Conservation (phyloP, 2,888 invertebrate genomes). For the Emmelina monodactyla region DNA sequence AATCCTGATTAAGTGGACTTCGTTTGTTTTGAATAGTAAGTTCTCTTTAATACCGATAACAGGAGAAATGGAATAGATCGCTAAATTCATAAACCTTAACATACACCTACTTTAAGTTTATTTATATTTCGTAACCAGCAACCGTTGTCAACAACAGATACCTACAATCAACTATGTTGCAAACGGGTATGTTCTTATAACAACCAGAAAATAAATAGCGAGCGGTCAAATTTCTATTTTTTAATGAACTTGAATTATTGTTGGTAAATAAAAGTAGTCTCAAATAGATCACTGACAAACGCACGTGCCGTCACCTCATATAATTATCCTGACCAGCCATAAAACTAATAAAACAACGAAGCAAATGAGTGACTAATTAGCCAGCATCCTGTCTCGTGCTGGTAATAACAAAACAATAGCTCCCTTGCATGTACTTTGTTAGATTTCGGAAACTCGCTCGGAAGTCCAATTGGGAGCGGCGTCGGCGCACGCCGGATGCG, state of each 20-base stretch:
- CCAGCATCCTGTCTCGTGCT: conserved; percentile 62
- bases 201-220: too few species aligned
- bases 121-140: too few species aligned
- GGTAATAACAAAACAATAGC: conserved; percentile 62
- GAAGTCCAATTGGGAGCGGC: conserved; percentile 64
- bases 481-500: conserved; percentile 49
- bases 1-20: conserved; percentile 27
- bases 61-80: background rate
- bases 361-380: conserved; percentile 56
- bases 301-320: background rate
- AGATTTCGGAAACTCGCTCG: conserved; percentile 60
- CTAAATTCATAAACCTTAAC: too few species aligned
- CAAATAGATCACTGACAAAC: background rate
- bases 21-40: too few species aligned
- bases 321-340: conserved; percentile 5
- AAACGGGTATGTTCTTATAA: too few species aligned
- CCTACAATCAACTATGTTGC: too few species aligned
- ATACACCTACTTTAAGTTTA: too few species aligned
- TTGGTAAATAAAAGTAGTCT: too few species aligned
- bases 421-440: conserved; percentile 31
- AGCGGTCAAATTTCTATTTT: too few species aligned
- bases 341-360: conserved; percentile 36
- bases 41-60: too few species aligned
- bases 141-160: too few species aligned
- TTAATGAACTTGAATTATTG: too few species aligned